These are phyloP conservation scores for Hippopotamyrus pictus DNA, from an alignment of 2,797 vertebrate genomes.

Conservation along the genomic window DNA sequence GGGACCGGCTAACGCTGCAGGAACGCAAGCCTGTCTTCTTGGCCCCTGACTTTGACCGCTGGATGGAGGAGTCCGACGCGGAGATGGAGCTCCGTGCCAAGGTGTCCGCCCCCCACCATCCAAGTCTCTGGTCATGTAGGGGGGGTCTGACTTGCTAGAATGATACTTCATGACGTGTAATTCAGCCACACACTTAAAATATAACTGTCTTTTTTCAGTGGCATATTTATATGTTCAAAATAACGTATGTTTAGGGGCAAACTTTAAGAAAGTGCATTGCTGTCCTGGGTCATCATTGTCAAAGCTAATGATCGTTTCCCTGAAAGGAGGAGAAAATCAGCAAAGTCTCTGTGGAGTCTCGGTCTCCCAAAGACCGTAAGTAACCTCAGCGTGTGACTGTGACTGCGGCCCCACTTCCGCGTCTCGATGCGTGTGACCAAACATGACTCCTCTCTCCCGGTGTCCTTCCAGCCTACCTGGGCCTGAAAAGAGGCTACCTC, in stretches of 20 bases:
- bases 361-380: slow-evolving; percentile 75
- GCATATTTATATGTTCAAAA: neutral
- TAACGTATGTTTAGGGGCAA: neutral
- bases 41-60: slow-evolving; percentile 87
- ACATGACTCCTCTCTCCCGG: neutral
- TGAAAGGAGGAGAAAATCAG: slow-evolving; percentile 80
- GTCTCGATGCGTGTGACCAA: neutral
- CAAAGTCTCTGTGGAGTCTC: slow-evolving; percentile 70
- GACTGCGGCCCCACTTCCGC: neutral
- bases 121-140: neutral
- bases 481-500: slow-evolving; percentile 79
- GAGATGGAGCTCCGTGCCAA: slow-evolving; percentile 89
- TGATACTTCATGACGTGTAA: neutral
- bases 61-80: slow-evolving; percentile 92
- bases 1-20: slow-evolving; percentile 79
- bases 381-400: slow-evolving; percentile 26
- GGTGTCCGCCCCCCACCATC: slow-evolving; percentile 48
- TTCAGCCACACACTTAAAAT: neutral
- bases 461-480: slow-evolving; percentile 54
- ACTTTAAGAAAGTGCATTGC: neutral
- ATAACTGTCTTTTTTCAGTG: neutral
- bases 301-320: slow-evolving; percentile 21
- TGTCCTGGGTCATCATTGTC: neutral
- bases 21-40: slow-evolving; percentile 85
- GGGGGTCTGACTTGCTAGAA: neutral